Percentiles rank a stretch among this genome's conserved stretches.
Evolutionary conservation across 2,888 invertebrate genomes (phyloP).

Genomic region (Drosophila acutilabella): DNA sequence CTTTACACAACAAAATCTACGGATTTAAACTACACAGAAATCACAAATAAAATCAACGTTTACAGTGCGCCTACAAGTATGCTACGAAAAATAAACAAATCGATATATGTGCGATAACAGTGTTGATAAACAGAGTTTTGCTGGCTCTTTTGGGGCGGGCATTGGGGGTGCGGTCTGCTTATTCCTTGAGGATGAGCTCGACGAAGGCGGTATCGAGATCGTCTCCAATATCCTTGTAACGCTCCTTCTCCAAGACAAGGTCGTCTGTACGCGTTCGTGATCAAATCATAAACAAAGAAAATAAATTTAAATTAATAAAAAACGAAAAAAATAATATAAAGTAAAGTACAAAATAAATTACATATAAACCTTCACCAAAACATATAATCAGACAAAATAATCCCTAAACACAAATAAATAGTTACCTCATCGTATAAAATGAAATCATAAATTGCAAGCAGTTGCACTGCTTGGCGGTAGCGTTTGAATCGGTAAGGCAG

Average conservation of each 20-base stretch:
- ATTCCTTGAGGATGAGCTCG: slow-evolving; percentile 93
- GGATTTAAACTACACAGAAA: slow-evolving; percentile 49
- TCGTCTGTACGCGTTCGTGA: slow-evolving; percentile 88
- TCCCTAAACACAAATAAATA: slow-evolving; percentile 30
- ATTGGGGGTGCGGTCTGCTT: slow-evolving; percentile 67
- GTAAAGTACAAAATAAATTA: slow-evolving; percentile 32
- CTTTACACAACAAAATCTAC: slow-evolving; percentile 50
- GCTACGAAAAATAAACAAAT: slow-evolving; percentile 52
- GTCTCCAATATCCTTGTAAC: slow-evolving; percentile 99
- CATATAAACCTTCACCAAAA: slow-evolving; percentile 31
- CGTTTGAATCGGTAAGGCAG: slow-evolving; percentile 46
- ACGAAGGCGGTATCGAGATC: slow-evolving; percentile 99
- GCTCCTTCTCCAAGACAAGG: slow-evolving; percentile 98
- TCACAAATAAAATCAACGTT: slow-evolving; percentile 39
- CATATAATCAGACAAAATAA: slow-evolving; percentile 28
- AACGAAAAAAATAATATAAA: slow-evolving; percentile 64
- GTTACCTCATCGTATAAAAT: slow-evolving; percentile 30
- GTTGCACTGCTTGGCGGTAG: slow-evolving; percentile 37
- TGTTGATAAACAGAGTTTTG: slow-evolving; percentile 31
- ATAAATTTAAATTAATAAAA: slow-evolving; percentile 61
- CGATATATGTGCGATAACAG: slow-evolving; percentile 53
- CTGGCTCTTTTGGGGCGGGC: slow-evolving; percentile 52
- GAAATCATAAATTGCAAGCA: slow-evolving; percentile 43
- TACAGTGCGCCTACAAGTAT: slow-evolving; percentile 62
- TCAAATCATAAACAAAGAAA: slow-evolving; percentile 56